phyloP scores from a whole-genome alignment of 2,888 invertebrate genomes.

The Coelinius sp. region DNA sequence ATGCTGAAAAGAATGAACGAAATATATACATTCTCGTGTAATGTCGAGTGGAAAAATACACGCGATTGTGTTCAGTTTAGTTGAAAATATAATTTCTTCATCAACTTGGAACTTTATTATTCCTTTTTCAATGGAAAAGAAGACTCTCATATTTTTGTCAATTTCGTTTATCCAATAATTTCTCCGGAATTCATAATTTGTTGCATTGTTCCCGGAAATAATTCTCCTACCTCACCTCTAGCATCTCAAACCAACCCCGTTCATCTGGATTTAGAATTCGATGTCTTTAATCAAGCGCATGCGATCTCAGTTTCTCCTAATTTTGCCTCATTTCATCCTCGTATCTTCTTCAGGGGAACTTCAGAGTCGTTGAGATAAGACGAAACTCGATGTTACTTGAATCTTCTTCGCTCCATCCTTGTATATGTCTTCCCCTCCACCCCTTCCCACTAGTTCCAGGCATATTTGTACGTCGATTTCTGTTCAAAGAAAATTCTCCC shows the following conservation, averaged over 20 bases:
- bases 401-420: conserved; percentile 34
- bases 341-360: background rate
- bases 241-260: background rate
- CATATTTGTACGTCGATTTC: background rate
- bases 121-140: too few species aligned
- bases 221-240: background rate
- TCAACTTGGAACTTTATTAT: too few species aligned
- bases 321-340: conserved; percentile 16
- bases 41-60: conserved; percentile 28
- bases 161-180: too few species aligned
- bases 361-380: conserved; percentile 13
- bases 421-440: background rate
- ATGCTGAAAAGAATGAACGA: conserved; percentile 22
- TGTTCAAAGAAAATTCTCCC: background rate
- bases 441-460: background rate
- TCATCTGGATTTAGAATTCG: conserved; percentile 5
- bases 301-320: conserved; percentile 18
- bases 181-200: background rate
- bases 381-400: conserved; percentile 15
- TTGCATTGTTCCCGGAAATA: background rate
- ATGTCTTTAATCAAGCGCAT: conserved; percentile 22
- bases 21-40: background rate
- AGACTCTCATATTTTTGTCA: too few species aligned
- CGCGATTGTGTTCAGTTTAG: conserved; percentile 8
- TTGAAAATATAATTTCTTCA: too few species aligned